phyloP scores from a whole-genome alignment of 1,140 invertebrate genomes.

The Solenopsis fugax region DNA sequence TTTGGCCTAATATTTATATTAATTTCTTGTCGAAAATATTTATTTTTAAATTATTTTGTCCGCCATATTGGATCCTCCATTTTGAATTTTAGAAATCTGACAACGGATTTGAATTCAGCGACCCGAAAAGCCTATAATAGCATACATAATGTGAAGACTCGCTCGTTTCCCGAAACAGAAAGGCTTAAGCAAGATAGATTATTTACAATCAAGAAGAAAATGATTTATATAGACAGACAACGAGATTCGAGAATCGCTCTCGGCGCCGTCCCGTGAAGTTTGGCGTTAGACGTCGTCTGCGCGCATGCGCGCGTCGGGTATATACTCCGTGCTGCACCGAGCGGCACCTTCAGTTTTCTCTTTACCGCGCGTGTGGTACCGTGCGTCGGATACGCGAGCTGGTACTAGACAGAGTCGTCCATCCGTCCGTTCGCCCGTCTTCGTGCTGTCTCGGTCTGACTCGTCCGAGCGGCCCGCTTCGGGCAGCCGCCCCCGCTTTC shows the following conservation, averaged over 20 bases:
- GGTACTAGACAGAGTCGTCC: neutral
- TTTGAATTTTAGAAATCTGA: no score
- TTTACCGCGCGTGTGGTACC: neutral
- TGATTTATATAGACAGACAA: neutral
- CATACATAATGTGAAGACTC: no score
- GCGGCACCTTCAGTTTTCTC: slow-evolving; percentile 34
- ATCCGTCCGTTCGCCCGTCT: neutral
- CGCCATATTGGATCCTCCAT: no score
- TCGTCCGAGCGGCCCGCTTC: slow-evolving; percentile 21
- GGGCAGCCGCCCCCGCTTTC: slow-evolving; percentile 52
- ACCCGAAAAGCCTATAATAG: no score
- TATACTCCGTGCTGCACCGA: neutral
- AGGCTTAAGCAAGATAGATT: no score
- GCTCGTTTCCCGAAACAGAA: no score
- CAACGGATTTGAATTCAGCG: no score
- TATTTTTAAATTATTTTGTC: no score
- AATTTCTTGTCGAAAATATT: no score
- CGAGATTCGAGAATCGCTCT: neutral
- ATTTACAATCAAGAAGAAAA: neutral
- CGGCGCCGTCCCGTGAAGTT: neutral
- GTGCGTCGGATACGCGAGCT: neutral
- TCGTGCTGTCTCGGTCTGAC: slow-evolving; percentile 32
- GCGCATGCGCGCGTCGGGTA: neutral
- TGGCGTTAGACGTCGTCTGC: neutral
- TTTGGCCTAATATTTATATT: no score